Evolutionary conservation across 1,140 invertebrate species (phyloP), one percentile per base, ranked within the genome.

Genomic region (Sipha flava): DNA sequence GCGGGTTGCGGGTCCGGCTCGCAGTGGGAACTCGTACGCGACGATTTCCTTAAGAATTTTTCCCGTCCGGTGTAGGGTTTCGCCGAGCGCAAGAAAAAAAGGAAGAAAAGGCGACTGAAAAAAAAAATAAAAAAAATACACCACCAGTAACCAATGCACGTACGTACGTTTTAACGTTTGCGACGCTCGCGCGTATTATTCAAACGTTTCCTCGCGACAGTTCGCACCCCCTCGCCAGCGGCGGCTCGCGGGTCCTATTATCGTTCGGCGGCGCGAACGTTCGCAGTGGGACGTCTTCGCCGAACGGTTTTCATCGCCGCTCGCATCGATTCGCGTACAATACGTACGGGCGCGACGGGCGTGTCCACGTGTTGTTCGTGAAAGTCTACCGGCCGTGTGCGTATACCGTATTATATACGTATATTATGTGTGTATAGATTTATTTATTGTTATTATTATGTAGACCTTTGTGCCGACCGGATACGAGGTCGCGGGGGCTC

Each of bases 271-370:
- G 18, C 5, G 37, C 37, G 5, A 59, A 57, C 5, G 26, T 26
- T 57, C 73, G n/a, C 73, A 77, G 73, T 59, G 73, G 73, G 73
- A 77, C 49, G 73, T 77, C 73, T 75, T 57, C 73, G 6, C 54
- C 14, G 52, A 77, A 57, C 73, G 52, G 57, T 77, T n/a, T n/a
- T n/a, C n/a, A n/a, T 59, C 23, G 54, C 26, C 16, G 4, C 54
- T 21, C 54, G 54, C 54, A 23, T 10, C 4, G 26, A n/a, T n/a
- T n/a, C 54, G 23, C 18, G 54, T 14, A 26, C 23, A 29, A 23
- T 59, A 52, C 16, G 5, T 4, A 40, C 37, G 29, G 72, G 31
- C 72, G 31, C 72, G 37, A 23, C 64, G 72, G 72, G 72, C 72
- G 72, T 75, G 72, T 75, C 72, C 72, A 23, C 31, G 49, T 75